These are phyloP conservation scores for Iselma pallidipennis DNA, from an alignment of 2,888 invertebrate genomes.

Conservation along the genomic window DNA sequence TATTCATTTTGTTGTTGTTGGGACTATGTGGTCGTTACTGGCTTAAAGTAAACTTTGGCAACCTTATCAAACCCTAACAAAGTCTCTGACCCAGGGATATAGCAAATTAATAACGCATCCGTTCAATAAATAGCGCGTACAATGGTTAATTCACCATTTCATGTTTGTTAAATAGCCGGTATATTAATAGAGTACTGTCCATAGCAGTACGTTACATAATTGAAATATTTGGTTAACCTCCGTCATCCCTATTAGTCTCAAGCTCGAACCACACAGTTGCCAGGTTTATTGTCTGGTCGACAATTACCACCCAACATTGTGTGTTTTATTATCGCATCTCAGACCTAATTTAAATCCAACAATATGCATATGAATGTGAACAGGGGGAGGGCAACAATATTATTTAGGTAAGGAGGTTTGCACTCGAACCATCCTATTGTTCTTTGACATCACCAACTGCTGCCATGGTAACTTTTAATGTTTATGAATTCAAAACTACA, in stretches of 20 bases:
- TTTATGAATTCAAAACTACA: slow-evolving; percentile 10
- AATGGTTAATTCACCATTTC: slow-evolving; percentile 3
- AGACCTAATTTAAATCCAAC: slow-evolving; percentile 18
- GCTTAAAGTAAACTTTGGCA: too few species aligned
- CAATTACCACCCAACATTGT: slow-evolving; percentile 20
- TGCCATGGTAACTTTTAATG: slow-evolving; percentile 15
- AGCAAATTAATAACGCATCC: slow-evolving; percentile 1
- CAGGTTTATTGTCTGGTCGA: slow-evolving; percentile 24
- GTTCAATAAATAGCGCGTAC: not conserved
- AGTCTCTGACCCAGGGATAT: not conserved
- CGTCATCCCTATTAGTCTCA: slow-evolving; percentile 27
- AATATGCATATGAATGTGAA: slow-evolving; percentile 25
- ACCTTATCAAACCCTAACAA: not conserved
- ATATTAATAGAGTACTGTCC: slow-evolving; percentile 6
- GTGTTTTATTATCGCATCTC: slow-evolving; percentile 19
- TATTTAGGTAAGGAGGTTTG: slow-evolving; percentile 15
- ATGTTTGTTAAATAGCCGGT: slow-evolving; percentile 4
- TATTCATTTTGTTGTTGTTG: too few species aligned
- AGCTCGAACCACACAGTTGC: slow-evolving; percentile 14
- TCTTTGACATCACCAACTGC: slow-evolving; percentile 9
- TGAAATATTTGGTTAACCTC: slow-evolving; percentile 33
- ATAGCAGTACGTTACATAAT: slow-evolving; percentile 18
- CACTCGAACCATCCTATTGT: slow-evolving; percentile 10
- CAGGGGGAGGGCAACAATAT: slow-evolving; percentile 5
- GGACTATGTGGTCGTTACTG: too few species aligned